Evolutionary conservation across 2,888 invertebrate genomes (phyloP), one percentile per base, ranked within the genome.

Genomic region (Cryptocephalus primarius): DNA sequence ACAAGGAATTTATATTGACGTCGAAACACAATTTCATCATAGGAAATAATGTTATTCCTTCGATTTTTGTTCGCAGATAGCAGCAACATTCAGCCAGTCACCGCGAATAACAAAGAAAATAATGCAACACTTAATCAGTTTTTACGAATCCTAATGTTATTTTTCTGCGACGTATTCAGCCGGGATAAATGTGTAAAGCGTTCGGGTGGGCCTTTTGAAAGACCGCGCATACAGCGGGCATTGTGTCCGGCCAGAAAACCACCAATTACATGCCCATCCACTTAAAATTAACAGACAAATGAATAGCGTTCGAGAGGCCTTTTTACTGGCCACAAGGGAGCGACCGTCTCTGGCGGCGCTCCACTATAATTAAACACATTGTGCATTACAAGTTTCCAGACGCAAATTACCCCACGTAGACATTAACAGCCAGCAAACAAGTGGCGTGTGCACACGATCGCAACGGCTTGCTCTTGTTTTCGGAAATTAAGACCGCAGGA

Each of bases 371-470:
- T 40, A 40, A 40, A 40, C 14, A 40, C 40, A 40, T 40, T 40
- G 11, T 40, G 40, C 32, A 46, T 46, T 42, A 38, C 42, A 22
- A 36, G 40, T 42, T 32, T 42, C 32, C 38, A 31, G 42, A 33
- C 38, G 10, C n/a, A 38, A 46, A 46, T 46, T 46, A 33, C 42
- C 33, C 32, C 42, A 38, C 46, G 46, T 46, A 46, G 22, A 42
- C 46, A 42, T 42, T 46, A 46, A 42, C 40, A 46, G 11, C 42
- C 42, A 13, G 39, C 46, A 39, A 46, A 46, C 42, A 40, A 14
- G 36, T 36, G 36, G 36, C 12, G 36, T 36, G 36, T 36, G 12
- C 12, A 36, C 36, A 36, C 12, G 36, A 36, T 36, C 36, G 36
- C 36, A 36, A 36, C 36, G n/a, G 12, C 36, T 36, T 36, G 22